Conservation (phyloP, 2,888 invertebrate species). For the Disparrhopalites patrizii region DNA sequence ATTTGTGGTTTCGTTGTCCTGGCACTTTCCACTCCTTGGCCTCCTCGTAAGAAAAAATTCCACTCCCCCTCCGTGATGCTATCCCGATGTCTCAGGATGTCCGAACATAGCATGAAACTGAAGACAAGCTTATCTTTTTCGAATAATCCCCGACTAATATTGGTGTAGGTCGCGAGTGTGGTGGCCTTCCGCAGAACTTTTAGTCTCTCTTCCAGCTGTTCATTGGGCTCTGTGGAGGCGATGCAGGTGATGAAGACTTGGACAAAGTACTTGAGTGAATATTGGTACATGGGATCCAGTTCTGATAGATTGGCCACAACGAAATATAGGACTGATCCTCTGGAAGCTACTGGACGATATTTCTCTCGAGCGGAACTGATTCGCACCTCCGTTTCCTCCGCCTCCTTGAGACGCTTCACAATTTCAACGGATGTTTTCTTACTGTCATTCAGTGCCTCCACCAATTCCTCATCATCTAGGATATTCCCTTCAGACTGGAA, state of each 20-base stretch:
- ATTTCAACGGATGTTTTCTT: conserved; percentile 87
- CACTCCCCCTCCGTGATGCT: conserved; percentile 63
- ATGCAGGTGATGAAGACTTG: conserved; percentile 64
- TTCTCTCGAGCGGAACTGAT: conserved; percentile 81
- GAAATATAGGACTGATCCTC: conserved; percentile 86
- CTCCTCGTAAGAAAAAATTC: conserved; percentile 73
- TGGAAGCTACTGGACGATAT: conserved; percentile 77
- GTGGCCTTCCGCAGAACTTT: conserved; percentile 70
- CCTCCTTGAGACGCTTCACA: conserved; percentile 77
- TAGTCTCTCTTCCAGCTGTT: conserved; percentile 64
- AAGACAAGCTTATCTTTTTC: conserved; percentile 86
- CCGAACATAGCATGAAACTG: conserved; percentile 72
- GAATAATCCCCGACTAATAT: conserved; percentile 84
- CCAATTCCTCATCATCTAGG: conserved; percentile 87
- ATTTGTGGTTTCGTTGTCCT: conserved; percentile 23
- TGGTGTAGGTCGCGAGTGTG: conserved; percentile 75
- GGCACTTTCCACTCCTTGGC: conserved; percentile 23
- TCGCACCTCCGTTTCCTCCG: conserved; percentile 79
- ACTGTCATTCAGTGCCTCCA: conserved; percentile 83
- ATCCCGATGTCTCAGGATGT: conserved; percentile 65
- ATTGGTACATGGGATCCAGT: conserved; percentile 95
- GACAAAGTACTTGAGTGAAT: conserved; percentile 84
- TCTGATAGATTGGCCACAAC: conserved; percentile 82
- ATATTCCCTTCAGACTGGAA: conserved; percentile 84
- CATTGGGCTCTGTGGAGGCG: conserved; percentile 65